Conservation (phyloP, 2,888 invertebrate genomes). For the Pecten maximus region DNA sequence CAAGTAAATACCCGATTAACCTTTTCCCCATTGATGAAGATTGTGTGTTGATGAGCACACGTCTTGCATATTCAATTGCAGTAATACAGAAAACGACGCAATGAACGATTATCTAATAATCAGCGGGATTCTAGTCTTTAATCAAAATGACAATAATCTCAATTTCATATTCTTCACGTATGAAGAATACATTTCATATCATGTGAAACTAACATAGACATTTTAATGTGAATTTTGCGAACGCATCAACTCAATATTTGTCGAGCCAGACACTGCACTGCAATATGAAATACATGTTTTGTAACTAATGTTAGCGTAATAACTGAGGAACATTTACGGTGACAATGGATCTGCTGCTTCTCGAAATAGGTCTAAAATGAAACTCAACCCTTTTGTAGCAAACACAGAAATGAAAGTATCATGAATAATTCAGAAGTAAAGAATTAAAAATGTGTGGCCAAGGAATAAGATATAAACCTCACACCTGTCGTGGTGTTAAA, state of each 20-base stretch:
- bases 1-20: not conserved
- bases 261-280: too few relatives aligned
- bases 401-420: not conserved
- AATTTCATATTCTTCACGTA: not conserved
- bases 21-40: not conserved
- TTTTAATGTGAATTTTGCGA: too few relatives aligned
- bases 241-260: too few relatives aligned
- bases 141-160: not conserved
- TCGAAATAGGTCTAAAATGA: not conserved
- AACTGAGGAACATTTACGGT: not conserved
- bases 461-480: slow-evolving; percentile 3
- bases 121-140: not conserved
- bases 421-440: not conserved
- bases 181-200: not conserved
- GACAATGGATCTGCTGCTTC: not conserved
- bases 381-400: not conserved
- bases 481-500: slow-evolving; percentile 25
- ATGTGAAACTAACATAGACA: too few relatives aligned
- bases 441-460: not conserved
- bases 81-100: not conserved
- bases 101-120: not conserved
- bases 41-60: not conserved
- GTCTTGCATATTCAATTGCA: not conserved
- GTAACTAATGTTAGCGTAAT: too few relatives aligned
- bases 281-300: too few relatives aligned